These are phyloP conservation scores for Lagria hirta DNA, from an alignment of 2,888 invertebrate species.

Conservation along the genomic window DNA sequence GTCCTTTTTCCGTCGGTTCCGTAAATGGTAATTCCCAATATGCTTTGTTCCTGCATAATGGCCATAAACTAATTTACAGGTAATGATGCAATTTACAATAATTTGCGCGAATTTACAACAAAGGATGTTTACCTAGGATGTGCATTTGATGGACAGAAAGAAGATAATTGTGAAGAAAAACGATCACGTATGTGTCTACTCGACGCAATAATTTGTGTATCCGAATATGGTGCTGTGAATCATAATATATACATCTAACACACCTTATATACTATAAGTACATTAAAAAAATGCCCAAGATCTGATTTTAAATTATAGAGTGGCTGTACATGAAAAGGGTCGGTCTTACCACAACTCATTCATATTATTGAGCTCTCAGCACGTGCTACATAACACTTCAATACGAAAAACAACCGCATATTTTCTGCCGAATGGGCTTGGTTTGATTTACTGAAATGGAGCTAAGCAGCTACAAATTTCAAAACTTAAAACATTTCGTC, in stretches of 20 bases:
- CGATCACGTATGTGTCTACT: slow-evolving; percentile 24
- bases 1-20: slow-evolving; percentile 15
- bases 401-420: slow-evolving; percentile 20
- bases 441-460: slow-evolving; percentile 23
- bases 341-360: slow-evolving; percentile 33
- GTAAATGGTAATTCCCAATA: slow-evolving; percentile 16
- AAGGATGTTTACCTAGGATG: slow-evolving; percentile 1
- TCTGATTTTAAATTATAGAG: slow-evolving; percentile 35
- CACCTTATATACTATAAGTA: slow-evolving; percentile 30
- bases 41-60: slow-evolving; percentile 11
- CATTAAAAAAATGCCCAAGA: slow-evolving; percentile 29
- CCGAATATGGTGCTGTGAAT: slow-evolving; percentile 34
- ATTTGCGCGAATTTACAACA: slow-evolving; percentile 18
- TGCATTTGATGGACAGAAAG: too few species aligned
- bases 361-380: slow-evolving; percentile 31
- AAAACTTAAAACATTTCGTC: too few species aligned
- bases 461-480: slow-evolving; percentile 12
- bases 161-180: slow-evolving; percentile 10
- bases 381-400: slow-evolving; percentile 30
- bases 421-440: slow-evolving; percentile 23
- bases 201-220: slow-evolving; percentile 33
- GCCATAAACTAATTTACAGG: too few species aligned
- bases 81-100: slow-evolving; percentile 13
- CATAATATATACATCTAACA: slow-evolving; percentile 36
- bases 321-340: slow-evolving; percentile 32